phyloP scores from a whole-genome alignment of 2,888 invertebrate species.

The Tiphia femorata region DNA sequence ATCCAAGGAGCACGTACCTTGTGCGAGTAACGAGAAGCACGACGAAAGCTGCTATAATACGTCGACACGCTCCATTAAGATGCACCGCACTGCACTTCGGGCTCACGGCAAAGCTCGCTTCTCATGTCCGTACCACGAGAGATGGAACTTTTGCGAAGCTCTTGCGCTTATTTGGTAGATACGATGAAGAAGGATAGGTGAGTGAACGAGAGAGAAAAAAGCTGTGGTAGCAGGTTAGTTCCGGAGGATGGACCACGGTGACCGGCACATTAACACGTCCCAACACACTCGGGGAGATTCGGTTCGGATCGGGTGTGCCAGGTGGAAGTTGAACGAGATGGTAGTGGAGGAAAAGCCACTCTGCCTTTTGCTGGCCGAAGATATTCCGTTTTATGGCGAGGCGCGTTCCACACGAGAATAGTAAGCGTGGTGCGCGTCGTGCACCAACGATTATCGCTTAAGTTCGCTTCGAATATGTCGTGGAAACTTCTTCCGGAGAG shows the following conservation, averaged over 20 bases:
- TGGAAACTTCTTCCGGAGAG: no score
- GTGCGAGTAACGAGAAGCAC: slow-evolving; percentile 54
- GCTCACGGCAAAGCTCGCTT: slow-evolving; percentile 31
- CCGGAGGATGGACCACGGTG: slow-evolving; percentile 54
- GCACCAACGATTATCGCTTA: no score
- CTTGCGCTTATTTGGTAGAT: no score
- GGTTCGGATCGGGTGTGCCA: slow-evolving; percentile 57
- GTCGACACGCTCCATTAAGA: slow-evolving; percentile 49
- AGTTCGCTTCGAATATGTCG: no score
- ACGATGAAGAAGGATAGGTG: no score
- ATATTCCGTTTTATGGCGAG: no score
- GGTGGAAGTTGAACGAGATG: slow-evolving; percentile 46
- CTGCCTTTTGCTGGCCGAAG: no score
- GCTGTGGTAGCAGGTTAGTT: slow-evolving; percentile 38
- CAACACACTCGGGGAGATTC: slow-evolving; percentile 57
- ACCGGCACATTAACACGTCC: slow-evolving; percentile 64
- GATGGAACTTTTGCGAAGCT: slow-evolving; percentile 16
- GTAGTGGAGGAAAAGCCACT: slow-evolving; percentile 47
- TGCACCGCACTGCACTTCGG: slow-evolving; percentile 47
- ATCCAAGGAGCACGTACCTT: slow-evolving; percentile 43
- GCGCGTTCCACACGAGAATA: no score
- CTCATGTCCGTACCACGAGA: slow-evolving; percentile 32
- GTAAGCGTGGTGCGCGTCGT: no score
- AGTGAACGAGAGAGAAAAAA: no score
- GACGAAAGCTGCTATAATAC: slow-evolving; percentile 42